These are phyloP conservation scores for Silurus aristotelis DNA, from an alignment of 2,797 vertebrate species.

Conservation along the genomic window DNA sequence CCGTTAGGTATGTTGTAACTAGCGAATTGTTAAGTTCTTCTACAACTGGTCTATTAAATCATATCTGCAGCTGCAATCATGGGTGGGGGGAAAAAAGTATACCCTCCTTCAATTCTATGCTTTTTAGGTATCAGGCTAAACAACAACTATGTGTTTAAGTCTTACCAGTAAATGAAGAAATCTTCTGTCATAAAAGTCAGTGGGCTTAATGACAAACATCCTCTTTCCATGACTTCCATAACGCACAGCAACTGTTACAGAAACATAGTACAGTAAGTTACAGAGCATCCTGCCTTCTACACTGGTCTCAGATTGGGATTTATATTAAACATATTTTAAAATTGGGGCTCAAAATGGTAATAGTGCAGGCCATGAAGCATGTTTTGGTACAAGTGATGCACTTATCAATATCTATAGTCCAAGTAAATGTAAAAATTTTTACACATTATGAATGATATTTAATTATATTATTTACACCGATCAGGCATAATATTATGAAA, in stretches of 20 bases:
- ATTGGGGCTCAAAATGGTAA: not conserved
- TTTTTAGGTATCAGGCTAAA: not conserved
- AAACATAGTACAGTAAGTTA: not conserved
- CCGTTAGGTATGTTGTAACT: no score
- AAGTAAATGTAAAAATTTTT: not conserved
- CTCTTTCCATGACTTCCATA: conserved; percentile 83
- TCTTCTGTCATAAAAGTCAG: conserved; percentile 83
- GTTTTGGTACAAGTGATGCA: not conserved
- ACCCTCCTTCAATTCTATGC: not conserved
- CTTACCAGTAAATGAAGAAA: conserved; percentile 86
- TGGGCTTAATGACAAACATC: conserved; percentile 84
- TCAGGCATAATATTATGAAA: no score
- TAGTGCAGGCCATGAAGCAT: not conserved
- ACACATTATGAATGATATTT: not conserved
- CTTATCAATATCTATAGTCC: not conserved
- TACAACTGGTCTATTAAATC: not conserved
- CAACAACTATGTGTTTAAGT: conserved; percentile 25
- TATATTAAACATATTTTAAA: not conserved
- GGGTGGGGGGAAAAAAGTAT: not conserved
- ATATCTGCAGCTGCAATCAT: not conserved
- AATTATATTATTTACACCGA: no score
- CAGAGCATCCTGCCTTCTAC: not conserved
- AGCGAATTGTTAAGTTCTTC: no score
- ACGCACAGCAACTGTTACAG: conserved; percentile 82
- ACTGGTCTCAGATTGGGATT: not conserved